Conservation (phyloP, 2,888 invertebrate genomes). For the Erebia ligea region DNA sequence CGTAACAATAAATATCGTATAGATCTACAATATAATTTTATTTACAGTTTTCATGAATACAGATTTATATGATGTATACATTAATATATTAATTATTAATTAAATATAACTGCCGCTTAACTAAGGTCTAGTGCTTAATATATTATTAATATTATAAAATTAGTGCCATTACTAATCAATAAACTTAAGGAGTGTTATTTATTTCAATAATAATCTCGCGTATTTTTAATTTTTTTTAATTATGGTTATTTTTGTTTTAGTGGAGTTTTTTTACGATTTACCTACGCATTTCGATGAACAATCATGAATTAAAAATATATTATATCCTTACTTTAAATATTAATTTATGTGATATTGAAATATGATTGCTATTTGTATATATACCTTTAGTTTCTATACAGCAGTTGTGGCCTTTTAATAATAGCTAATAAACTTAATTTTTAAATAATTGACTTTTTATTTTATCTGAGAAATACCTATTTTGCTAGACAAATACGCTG, state of each 20-base stretch:
- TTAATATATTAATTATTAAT: conserved; percentile 2
- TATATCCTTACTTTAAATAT: conserved; percentile 26
- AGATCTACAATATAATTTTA: not conserved
- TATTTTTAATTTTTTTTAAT: conserved; percentile 30
- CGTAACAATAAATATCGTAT: not conserved
- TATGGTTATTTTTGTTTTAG: conserved; percentile 27
- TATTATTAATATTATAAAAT: conserved; percentile 44
- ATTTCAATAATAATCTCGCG: conserved; percentile 44
- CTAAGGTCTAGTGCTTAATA: conserved; percentile 55
- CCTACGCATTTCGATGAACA: conserved; percentile 11
- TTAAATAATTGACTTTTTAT: conserved; percentile 36
- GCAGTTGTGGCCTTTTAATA: conserved; percentile 61
- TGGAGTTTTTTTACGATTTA: conserved; percentile 23
- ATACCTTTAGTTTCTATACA: conserved; percentile 50
- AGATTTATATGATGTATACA: not conserved
- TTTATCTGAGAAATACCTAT: not conserved
- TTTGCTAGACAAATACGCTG: too few relatives aligned
- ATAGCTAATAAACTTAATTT: conserved; percentile 67
- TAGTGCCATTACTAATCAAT: conserved; percentile 74
- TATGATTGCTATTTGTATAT: conserved; percentile 51
- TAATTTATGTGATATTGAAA: conserved; percentile 39
- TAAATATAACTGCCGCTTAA: conserved; percentile 32
- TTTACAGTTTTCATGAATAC: not conserved
- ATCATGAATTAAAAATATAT: conserved; percentile 7
- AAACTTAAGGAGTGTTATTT: conserved; percentile 49